These are phyloP conservation scores for Pyxicephalus adspersus DNA, from an alignment of 2,113 vertebrate genomes.

Conservation along the genomic window DNA sequence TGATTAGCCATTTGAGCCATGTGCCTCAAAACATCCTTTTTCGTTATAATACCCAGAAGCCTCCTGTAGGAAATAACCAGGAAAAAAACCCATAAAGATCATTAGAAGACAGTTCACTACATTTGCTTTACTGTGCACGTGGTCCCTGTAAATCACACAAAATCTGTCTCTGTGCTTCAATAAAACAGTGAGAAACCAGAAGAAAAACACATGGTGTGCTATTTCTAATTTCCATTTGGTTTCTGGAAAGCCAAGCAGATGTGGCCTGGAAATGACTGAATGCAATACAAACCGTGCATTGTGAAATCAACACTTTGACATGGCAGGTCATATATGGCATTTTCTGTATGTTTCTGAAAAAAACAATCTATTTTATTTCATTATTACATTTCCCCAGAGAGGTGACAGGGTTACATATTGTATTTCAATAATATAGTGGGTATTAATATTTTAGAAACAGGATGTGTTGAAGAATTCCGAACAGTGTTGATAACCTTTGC, in stretches of 20 bases:
- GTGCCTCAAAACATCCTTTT: conserved; percentile 97
- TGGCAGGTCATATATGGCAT: conserved; percentile 26
- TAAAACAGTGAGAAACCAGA: conserved; percentile 46
- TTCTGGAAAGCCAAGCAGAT: conserved; percentile 35
- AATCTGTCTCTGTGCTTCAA: conserved; percentile 29
- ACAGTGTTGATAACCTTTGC: background rate
- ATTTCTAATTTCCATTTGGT: conserved; percentile 46
- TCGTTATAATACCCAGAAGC: conserved; percentile 86
- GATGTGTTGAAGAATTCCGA: conserved; percentile 23
- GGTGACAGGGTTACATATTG: background rate
- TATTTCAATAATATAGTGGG: background rate
- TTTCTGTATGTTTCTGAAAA: conserved; percentile 18
- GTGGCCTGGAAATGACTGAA: conserved; percentile 12
- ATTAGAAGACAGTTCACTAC: conserved; percentile 20
- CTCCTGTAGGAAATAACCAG: conserved; percentile 69
- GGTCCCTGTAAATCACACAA: conserved; percentile 46
- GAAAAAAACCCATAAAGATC: conserved; percentile 58
- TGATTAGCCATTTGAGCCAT: conserved; percentile 99
- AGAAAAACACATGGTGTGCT: conserved; percentile 34
- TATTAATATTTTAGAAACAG: background rate
- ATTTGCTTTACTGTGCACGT: conserved; percentile 44
- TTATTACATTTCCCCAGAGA: conserved; percentile 14
- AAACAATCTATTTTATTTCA: conserved; percentile 2
- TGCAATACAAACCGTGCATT: conserved; percentile 5
- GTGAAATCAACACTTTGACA: conserved; percentile 36